These are phyloP conservation scores for Pecten maximus DNA, from an alignment of 2,888 invertebrate species.

Conservation along the genomic window DNA sequence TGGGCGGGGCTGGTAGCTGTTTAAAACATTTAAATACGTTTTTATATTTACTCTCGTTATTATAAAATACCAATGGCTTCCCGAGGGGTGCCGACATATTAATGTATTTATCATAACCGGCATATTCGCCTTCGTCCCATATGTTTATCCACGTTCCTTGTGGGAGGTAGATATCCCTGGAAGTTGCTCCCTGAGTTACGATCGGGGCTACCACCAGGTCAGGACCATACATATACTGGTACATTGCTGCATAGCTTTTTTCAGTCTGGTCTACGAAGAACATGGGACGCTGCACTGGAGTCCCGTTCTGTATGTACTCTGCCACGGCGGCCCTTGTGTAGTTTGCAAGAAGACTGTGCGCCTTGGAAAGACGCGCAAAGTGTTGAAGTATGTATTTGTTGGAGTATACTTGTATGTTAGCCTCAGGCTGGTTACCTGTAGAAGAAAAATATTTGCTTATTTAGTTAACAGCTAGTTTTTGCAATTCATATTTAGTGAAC, in stretches of 20 bases:
- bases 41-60: constrained; percentile 61
- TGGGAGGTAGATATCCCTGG: constrained; percentile 68
- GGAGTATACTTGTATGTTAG: constrained; percentile 74
- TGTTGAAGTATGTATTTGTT: constrained; percentile 56
- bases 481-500: too few species aligned
- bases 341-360: constrained; percentile 69
- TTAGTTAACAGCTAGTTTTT: neutral
- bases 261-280: constrained; percentile 66
- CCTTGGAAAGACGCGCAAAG: constrained; percentile 70
- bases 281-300: constrained; percentile 75
- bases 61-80: constrained; percentile 75
- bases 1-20: constrained; percentile 40
- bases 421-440: constrained; percentile 73
- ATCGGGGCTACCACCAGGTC: constrained; percentile 79
- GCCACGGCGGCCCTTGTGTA: constrained; percentile 66
- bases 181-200: constrained; percentile 58
- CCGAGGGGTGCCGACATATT: constrained; percentile 72
- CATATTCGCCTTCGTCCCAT: constrained; percentile 62
- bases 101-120: constrained; percentile 57
- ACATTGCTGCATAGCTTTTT: constrained; percentile 59
- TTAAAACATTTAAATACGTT: constrained; percentile 58
- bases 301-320: constrained; percentile 63
- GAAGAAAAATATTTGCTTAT: constrained; percentile 35
- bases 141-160: constrained; percentile 69
- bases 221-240: constrained; percentile 77